Percentiles rank a stretch among this genome's conserved stretches.
Evolutionary conservation across 2,888 invertebrate genomes (phyloP).

Genomic region (Synergus itoensis): DNA sequence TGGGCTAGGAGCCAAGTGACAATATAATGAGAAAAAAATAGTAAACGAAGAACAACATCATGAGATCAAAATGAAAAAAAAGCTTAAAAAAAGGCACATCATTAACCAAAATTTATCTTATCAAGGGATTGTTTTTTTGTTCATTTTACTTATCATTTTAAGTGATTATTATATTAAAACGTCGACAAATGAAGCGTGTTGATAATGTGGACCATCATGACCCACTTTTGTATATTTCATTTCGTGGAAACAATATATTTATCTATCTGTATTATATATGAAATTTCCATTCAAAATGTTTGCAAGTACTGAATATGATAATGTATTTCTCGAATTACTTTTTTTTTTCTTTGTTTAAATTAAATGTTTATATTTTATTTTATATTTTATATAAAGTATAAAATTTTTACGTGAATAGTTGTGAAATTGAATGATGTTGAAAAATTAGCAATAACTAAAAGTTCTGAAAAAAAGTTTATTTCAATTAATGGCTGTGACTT

Average conservation of each 20-base stretch:
- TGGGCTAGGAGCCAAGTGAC: too few relatives aligned
- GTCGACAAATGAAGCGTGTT: conserved; percentile 13
- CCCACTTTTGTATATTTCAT: conserved; percentile 34
- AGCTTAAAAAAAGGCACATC: too few relatives aligned
- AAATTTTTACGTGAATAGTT: neutral
- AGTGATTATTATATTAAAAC: conserved; percentile 6
- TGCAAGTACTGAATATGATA: conserved; percentile 3
- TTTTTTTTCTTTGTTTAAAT: neutral
- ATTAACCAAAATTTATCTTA: too few relatives aligned
- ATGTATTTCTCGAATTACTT: conserved; percentile 8
- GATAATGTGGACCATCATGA: conserved; percentile 19
- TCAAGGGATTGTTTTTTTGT: neutral
- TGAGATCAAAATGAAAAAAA: too few relatives aligned
- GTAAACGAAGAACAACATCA: too few relatives aligned
- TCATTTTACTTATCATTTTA: conserved; percentile 17
- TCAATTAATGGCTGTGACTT: neutral
- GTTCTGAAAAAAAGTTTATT: too few relatives aligned
- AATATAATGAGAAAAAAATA: too few relatives aligned
- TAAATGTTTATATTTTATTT: neutral
- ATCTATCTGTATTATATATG: neutral
- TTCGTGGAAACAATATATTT: neutral
- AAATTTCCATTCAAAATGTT: conserved; percentile 26
- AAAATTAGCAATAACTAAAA: too few relatives aligned
- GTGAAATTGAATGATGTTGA: too few relatives aligned
- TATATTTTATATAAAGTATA: too few relatives aligned